Evolutionary conservation across 2,113 vertebrate genomes (phyloP).

Genomic region (Daboia siamensis): DNA sequence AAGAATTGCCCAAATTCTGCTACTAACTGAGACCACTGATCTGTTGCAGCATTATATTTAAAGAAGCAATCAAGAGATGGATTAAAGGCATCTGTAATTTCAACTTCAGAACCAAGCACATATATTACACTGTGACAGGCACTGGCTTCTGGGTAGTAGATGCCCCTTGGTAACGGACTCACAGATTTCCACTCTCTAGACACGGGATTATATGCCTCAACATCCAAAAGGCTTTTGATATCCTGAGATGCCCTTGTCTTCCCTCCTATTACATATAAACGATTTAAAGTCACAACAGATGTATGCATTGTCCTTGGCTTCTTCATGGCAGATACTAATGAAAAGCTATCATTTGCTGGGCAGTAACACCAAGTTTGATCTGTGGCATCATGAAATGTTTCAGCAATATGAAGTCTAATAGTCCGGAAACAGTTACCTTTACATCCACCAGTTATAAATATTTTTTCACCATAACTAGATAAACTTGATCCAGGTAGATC

Average conservation of each 20-base stretch:
- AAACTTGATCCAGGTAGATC: conserved; percentile 90
- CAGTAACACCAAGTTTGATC: conserved; percentile 95
- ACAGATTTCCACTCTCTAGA: conserved; percentile 82
- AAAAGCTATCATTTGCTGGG: conserved; percentile 80
- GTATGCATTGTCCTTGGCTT: conserved; percentile 92
- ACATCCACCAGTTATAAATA: conserved; percentile 94
- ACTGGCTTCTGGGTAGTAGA: conserved; percentile 93
- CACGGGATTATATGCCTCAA: conserved; percentile 89
- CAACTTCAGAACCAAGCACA: conserved; percentile 89
- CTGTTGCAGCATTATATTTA: conserved; percentile 80
- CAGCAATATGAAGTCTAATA: conserved; percentile 87
- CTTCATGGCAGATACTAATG: conserved; percentile 81
- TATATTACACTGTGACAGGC: conserved; percentile 88
- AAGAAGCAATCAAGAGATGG: conserved; percentile 96
- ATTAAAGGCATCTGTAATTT: conserved; percentile 92
- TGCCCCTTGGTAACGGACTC: conserved; percentile 84
- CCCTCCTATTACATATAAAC: conserved; percentile 91
- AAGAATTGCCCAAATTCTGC: conserved; percentile 96
- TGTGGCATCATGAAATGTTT: conserved; percentile 85
- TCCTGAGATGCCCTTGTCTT: conserved; percentile 82
- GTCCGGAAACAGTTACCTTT: conserved; percentile 84
- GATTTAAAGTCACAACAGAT: conserved; percentile 81
- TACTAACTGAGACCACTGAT: conserved; percentile 95
- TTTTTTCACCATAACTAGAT: conserved; percentile 88
- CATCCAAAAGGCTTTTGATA: conserved; percentile 82